Conservation (phyloP, 2,888 invertebrate species). For the Lypha dubia region DNA sequence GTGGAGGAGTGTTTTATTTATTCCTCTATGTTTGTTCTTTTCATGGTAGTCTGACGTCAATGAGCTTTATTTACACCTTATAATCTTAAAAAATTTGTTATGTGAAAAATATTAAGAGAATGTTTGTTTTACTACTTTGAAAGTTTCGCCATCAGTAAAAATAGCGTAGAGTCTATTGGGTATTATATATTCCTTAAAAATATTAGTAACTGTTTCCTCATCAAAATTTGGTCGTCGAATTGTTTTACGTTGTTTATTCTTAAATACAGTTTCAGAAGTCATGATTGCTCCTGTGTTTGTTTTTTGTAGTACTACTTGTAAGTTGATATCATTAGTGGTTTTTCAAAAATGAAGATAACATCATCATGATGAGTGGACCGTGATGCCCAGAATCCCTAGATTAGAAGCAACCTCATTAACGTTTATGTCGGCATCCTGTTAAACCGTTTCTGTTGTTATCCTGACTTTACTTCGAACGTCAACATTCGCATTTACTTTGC, state of each 20-base stretch:
- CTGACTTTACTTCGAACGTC: neutral
- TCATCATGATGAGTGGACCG: neutral
- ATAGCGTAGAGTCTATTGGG: neutral
- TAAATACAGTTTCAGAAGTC: too few species aligned
- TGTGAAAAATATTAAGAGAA: too few species aligned
- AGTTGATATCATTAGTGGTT: neutral
- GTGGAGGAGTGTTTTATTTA: constrained; percentile 9
- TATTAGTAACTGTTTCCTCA: neutral
- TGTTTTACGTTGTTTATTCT: too few species aligned
- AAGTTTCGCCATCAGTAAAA: neutral
- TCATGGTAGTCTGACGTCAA: constrained; percentile 30
- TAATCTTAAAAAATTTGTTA: too few species aligned
- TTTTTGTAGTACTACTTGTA: neutral
- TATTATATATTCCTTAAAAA: constrained; percentile 9
- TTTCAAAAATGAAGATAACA: constrained; percentile 8
- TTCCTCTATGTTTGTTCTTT: constrained; percentile 27
- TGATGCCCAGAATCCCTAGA: neutral
- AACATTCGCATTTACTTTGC: neutral
- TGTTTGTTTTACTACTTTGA: neutral
- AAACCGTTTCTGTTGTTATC: neutral
- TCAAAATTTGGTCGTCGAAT: too few species aligned
- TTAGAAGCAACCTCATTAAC: neutral
- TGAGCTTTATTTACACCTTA: constrained; percentile 5
- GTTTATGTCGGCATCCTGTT: too few species aligned
- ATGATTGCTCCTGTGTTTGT: too few species aligned